A percentile compares a stretch with the other conserved stretches of the same genome.
These are phyloP conservation scores for Pararge aegeria DNA, from an alignment of 1,140 invertebrate species.

Conservation along the genomic window DNA sequence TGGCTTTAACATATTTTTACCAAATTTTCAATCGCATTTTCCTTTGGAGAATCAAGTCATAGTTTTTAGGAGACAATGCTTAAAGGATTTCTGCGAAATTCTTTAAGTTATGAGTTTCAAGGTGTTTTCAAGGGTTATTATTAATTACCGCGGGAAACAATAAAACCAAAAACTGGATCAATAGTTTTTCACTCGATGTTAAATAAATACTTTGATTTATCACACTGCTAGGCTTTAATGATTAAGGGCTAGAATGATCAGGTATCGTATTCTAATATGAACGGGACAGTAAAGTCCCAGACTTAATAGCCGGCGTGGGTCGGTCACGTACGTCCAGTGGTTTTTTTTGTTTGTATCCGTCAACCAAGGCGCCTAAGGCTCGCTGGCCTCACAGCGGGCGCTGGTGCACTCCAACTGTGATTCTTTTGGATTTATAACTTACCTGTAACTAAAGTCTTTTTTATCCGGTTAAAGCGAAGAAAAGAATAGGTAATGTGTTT, in stretches of 20 bases:
- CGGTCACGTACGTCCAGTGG: constrained; percentile 42
- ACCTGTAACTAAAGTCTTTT: constrained; percentile 43
- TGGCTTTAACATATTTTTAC: no score
- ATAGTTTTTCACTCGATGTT: no score
- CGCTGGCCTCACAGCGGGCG: constrained; percentile 54
- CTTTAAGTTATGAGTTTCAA: no score
- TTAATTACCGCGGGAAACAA: no score
- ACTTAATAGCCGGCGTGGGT: constrained; percentile 64
- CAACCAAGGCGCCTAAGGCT: constrained; percentile 60
- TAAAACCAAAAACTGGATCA: no score
- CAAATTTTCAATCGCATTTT: no score
- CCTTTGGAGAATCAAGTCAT: no score
- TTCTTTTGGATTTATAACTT: constrained; percentile 61
- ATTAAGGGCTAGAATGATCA: not conserved
- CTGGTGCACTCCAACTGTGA: constrained; percentile 39
- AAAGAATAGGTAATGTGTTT: no score
- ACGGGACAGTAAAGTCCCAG: constrained; percentile 65
- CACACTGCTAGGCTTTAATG: constrained; percentile 1
- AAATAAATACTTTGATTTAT: not conserved
- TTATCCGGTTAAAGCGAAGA: no score
- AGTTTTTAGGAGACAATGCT: no score
- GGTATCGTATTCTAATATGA: constrained; percentile 44
- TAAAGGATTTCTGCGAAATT: no score
- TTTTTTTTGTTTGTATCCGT: constrained; percentile 57
- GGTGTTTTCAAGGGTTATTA: no score